Conservation (phyloP, 2,113 vertebrate genomes). For the Cebus imitator region DNA sequence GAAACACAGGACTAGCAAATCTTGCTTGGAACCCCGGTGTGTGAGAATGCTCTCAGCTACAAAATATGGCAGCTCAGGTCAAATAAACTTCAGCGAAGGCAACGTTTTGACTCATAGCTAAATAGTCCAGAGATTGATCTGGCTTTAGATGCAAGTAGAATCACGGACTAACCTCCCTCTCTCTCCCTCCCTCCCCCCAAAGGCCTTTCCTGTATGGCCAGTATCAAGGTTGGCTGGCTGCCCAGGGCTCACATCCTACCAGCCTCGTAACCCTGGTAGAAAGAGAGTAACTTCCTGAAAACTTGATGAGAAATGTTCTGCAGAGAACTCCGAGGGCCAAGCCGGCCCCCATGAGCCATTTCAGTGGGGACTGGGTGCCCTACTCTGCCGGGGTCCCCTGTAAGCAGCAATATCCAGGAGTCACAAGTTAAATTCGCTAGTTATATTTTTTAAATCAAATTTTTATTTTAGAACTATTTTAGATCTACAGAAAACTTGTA, state of each 20-base stretch:
- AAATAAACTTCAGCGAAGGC: neutral
- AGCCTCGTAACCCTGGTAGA: neutral
- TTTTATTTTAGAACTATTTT: neutral
- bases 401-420: fast-evolving
- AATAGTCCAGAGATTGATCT: neutral
- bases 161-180: neutral
- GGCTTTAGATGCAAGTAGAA: neutral
- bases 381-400: fast-evolving
- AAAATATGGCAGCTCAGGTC: neutral
- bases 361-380: neutral
- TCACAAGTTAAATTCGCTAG: neutral
- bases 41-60: fast-evolving
- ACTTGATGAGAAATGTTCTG: neutral
- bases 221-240: neutral
- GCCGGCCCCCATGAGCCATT: fast-evolving
- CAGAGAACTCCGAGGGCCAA: neutral
- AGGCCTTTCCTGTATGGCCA: neutral
- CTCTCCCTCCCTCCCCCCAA: fast-evolving
- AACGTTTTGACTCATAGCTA: neutral
- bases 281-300: neutral
- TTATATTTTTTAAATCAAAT: neutral
- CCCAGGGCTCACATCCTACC: neutral
- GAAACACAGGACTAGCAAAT: neutral
- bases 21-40: fast-evolving
- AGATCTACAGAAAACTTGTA: neutral